Evolutionary conservation across 2,797 vertebrate genomes (phyloP).

Genomic region (Otolemur crassicaudatus): DNA sequence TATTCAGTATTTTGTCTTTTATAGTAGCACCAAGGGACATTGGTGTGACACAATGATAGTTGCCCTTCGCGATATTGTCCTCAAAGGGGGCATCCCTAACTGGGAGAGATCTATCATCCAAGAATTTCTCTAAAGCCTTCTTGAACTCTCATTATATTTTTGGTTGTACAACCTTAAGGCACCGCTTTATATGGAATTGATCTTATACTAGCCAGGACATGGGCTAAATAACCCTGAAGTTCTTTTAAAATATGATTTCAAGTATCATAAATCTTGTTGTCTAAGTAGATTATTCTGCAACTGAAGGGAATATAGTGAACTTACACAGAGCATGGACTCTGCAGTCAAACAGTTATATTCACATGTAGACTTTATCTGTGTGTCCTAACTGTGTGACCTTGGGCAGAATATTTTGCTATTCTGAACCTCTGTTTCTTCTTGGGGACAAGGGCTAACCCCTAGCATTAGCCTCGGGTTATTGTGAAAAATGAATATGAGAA

Average conservation of each 20-base stretch:
- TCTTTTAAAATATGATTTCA: constrained; percentile 74
- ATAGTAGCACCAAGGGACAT: constrained; percentile 72
- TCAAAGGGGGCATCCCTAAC: constrained; percentile 74
- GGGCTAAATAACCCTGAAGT: constrained; percentile 71
- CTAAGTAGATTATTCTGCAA: constrained; percentile 59
- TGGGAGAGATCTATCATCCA: constrained; percentile 74
- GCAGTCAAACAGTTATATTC: neutral
- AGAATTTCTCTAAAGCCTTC: constrained; percentile 70
- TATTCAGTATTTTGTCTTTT: constrained; percentile 77
- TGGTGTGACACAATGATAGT: constrained; percentile 71
- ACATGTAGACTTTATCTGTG: neutral
- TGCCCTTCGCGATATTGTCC: constrained; percentile 74
- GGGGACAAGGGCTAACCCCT: neutral
- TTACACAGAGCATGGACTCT: neutral
- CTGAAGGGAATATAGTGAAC: neutral
- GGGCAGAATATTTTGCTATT: neutral
- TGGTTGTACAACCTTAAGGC: constrained; percentile 76
- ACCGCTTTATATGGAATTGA: constrained; percentile 64
- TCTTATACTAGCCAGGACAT: constrained; percentile 69
- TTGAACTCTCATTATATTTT: constrained; percentile 78
- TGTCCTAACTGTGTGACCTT: constrained; percentile 49
- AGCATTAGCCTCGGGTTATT: neutral
- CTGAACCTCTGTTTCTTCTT: neutral
- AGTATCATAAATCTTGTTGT: constrained; percentile 70
- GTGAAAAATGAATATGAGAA: neutral